Percentiles rank a stretch among this genome's conserved stretches.
These are phyloP conservation scores for Drosophila neocordata DNA, from an alignment of 1,140 invertebrate species.

Conservation along the genomic window DNA sequence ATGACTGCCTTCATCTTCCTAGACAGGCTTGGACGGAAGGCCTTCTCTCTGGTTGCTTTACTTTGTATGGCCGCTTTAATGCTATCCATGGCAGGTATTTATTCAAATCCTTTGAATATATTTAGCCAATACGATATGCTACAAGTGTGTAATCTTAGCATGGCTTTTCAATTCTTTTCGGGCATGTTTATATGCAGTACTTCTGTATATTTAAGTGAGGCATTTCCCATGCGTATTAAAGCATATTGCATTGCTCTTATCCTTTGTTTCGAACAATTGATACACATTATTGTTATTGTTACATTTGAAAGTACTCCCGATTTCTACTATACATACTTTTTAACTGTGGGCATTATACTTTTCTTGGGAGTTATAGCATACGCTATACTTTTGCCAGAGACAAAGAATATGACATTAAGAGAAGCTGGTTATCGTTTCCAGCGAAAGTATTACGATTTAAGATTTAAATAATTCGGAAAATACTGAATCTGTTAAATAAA, in stretches of 20 bases:
- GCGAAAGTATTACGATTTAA: constrained; percentile 28
- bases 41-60: constrained; percentile 42
- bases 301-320: constrained; percentile 1
- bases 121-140: constrained; percentile 34
- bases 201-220: constrained; percentile 62
- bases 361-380: constrained; percentile 47
- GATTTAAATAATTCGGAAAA: constrained; percentile 20
- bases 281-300: constrained; percentile 66
- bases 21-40: constrained; percentile 62
- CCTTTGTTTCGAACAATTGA: constrained; percentile 53
- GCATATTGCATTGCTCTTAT: constrained; percentile 52
- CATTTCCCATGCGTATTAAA: constrained; percentile 63
- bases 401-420: constrained; percentile 48
- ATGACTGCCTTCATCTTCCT: constrained; percentile 32
- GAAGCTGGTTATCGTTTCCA: constrained; percentile 62
- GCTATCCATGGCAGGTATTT: constrained; percentile 58
- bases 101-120: constrained; percentile 19
- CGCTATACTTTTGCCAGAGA: constrained; percentile 61
- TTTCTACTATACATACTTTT: constrained; percentile 45
- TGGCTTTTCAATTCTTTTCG: constrained; percentile 63
- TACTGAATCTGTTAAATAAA: neutral
- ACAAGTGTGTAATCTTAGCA: constrained; percentile 37
- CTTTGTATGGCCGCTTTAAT: constrained; percentile 57
- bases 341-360: constrained; percentile 60
- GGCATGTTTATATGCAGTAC: constrained; percentile 60